Conservation (phyloP, 2,797 vertebrate genomes). For the Protonibea diacanthus region DNA sequence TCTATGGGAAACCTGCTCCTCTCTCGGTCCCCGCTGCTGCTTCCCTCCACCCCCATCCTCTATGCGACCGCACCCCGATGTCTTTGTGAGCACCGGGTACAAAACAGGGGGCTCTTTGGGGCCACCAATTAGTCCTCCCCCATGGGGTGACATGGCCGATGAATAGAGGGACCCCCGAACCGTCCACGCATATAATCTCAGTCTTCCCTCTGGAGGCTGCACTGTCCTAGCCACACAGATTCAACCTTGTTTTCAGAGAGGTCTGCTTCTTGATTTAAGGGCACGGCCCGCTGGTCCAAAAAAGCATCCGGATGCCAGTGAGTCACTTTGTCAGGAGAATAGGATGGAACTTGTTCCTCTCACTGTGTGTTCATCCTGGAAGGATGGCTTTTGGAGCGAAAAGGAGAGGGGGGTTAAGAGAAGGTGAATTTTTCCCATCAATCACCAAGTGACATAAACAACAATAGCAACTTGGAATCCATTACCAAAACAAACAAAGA, state of each 20-base stretch:
- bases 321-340: constrained; percentile 73
- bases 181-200: constrained; percentile 82
- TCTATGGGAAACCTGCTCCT: constrained; percentile 80
- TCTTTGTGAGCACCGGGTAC: constrained; percentile 82
- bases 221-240: constrained; percentile 76
- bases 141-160: constrained; percentile 84
- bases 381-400: constrained; percentile 34
- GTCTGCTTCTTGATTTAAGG: constrained; percentile 74
- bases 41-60: constrained; percentile 63
- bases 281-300: constrained; percentile 65
- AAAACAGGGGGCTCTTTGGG: constrained; percentile 82
- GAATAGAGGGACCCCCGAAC: constrained; percentile 84
- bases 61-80: constrained; percentile 73
- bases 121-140: constrained; percentile 89
- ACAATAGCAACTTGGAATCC: constrained; percentile 83
- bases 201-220: constrained; percentile 60
- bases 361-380: constrained; percentile 52
- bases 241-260: constrained; percentile 71
- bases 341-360: constrained; percentile 67
- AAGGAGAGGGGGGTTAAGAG: constrained; percentile 23
- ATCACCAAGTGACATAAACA: constrained; percentile 78
- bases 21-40: constrained; percentile 54
- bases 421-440: constrained; percentile 80
- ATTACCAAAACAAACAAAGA: constrained; percentile 84
- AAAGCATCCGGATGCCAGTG: constrained; percentile 75